Base-by-base conservation (phyloP, 2,888 invertebrate species). In the Linnaemya tessellans region DNA sequence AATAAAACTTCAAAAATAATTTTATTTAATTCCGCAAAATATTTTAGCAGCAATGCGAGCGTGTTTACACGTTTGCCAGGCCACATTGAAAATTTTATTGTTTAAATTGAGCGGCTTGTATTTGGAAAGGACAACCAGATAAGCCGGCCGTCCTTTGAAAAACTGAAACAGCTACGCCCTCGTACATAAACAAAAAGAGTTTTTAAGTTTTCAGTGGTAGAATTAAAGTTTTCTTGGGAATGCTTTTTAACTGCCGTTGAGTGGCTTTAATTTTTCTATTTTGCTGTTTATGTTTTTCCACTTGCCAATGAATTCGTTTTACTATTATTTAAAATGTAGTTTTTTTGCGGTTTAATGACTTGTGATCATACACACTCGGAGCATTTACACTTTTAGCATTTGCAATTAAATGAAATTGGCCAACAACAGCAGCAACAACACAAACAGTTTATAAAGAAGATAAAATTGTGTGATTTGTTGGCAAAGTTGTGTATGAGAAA, bases 251-350 rank as follows among this genome's bases (percentile, higher is more conserved):
- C 10, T 75, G 64, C 22, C 15, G 11, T 60, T 38, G 35, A 46
- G n/a, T n/a, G n/a, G n/a, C 5, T 30, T 30, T 30, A 73, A 35
- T 60, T 38, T 20, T 35, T 35, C 38, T 41, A 11, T 73, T 11
- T 35, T 49, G 20, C 20, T 30, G 2, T 30, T 30, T 30, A 5
- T 30, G 30, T 30, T 51, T n/a, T 30, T 73, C 30, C 9, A 25
- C 20, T 73, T 20, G 56, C 49, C 68, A 78, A 68, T 78, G 58
- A 78, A 60, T 68, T 78, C 49, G 25, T 68, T 78, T 78, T 67
- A 56, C 30, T 46, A 30, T 60, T 68, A 78, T 68, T 68, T 78
- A 68, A 68, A 78, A n/a, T 78, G 58, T 58, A 38, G 46, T 49
- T 68, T 67, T 58, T 46, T 25, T 49, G 38, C 18, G 11, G 18